Base-by-base conservation (phyloP, 2,113 vertebrate genomes). In the Gobius niger region DNA sequence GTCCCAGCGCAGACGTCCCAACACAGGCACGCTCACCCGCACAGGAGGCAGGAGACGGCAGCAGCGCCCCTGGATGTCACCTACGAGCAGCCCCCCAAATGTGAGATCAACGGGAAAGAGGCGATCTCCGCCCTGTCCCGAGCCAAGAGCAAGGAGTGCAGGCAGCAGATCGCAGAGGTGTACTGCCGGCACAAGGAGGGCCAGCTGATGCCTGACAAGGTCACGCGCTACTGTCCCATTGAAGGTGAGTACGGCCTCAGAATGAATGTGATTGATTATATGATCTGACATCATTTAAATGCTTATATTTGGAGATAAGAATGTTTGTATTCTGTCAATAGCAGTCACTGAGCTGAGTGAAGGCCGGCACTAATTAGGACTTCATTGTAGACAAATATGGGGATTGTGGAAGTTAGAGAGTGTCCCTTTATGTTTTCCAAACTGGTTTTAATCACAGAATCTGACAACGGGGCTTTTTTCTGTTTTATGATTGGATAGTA, bases 71-170 rank as follows among this genome's bases (percentile, higher is more conserved):
- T 93, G 0, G 95, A 96, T 51, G 79, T 94, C 69, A 92, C 90
- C 9, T 92, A 95, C 0, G 95, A 98, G 49, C 95, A 94, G 8
- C 90, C 91, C 0, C 94, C 95, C 1, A 94, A 91, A 86, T 99
- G 98, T 2, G 98, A 99, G 86, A 96, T 99, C 78, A 94, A 94
- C 0, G 97, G 97, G 73, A 99, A 98, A 83, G 98, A 99, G 83
- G 98, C 96, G 2, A 93, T 98, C 82, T 99, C 97, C 0, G 98
- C 98, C 44, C 91, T 99, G 63, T 94, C 96, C 69, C 92, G 98
- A 0, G 85, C 96, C 34, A 97, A 95, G 81, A 95, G 94, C 67
- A 92, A 94, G 78, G 95, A 93, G 83, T 99, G 98, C 53, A 93
- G 94, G 62, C 96, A 96, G 76, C 92, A 98, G 88, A 98, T 99